These are phyloP conservation scores for Scopus umbretta DNA, from an alignment of 2,113 vertebrate genomes.

Conservation along the genomic window DNA sequence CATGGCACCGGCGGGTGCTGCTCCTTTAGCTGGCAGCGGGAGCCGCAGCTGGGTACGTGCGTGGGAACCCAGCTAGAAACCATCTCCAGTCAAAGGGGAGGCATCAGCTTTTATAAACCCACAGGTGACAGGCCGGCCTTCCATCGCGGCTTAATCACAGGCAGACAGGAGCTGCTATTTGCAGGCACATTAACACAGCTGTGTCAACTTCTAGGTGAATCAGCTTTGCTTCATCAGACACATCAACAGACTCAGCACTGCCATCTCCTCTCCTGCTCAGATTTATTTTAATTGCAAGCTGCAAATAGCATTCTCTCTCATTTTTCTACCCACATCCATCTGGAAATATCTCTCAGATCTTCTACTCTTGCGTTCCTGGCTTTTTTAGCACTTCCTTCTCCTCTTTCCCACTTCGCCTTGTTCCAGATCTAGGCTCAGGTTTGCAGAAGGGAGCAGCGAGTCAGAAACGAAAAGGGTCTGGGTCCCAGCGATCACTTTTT, in stretches of 20 bases:
- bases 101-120: conserved; percentile 13
- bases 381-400: background rate
- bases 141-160: conserved; percentile 1
- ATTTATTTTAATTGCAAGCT: conserved; percentile 70
- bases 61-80: conserved; percentile 44
- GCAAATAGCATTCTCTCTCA: conserved; percentile 63
- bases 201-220: conserved; percentile 70
- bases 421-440: background rate
- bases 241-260: conserved; percentile 63
- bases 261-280: conserved; percentile 51
- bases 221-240: conserved; percentile 73
- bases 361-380: background rate
- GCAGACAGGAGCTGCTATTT: conserved; percentile 64
- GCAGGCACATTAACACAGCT: conserved; percentile 67
- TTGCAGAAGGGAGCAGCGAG: background rate
- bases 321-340: conserved; percentile 61
- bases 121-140: conserved; percentile 33
- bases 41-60: background rate
- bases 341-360: conserved; percentile 44
- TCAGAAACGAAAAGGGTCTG: background rate
- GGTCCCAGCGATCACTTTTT: background rate
- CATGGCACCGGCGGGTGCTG: background rate
- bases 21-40: conserved; percentile 25
- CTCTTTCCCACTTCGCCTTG: background rate
- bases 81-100: conserved; percentile 29